Evolutionary conservation across 1,140 invertebrate species (phyloP), one percentile per base, ranked within the genome.

Genomic region (Cyclargus thomasi): DNA sequence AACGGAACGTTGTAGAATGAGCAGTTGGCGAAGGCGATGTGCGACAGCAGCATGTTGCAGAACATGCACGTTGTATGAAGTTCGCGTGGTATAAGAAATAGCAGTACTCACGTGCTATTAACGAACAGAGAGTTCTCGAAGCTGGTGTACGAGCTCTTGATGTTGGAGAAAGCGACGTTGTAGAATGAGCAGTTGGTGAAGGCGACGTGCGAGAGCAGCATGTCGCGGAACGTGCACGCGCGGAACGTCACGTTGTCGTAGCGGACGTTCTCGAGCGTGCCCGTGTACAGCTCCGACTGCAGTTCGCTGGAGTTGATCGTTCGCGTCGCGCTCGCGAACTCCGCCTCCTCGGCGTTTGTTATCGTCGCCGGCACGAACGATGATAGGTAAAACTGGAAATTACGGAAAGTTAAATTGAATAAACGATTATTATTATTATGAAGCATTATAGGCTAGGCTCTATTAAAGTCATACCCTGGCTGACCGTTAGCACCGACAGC

Each of bases 151-250:
- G 89, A 91, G 0, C 87, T 89, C 73, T 90, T 90, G 8, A 92
- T 83, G 53, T 89, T 91, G 0, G 83, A 78, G 66, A 92, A 89
- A 14, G 85, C 81, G 0, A 91, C 86, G 35, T 86, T 80, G 1
- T 78, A 69, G 63, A 92, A 91, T 0, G 83, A 76, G 67, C 91
- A 92, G 72, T 90, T 90, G 18, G 73, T 70, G 69, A 92, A 92
- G 11, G 76, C 71, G 5, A 91, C 90, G 63, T 92, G 91, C 1
- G 86, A 90, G 70, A 92, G 78, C 53, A 91, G 76, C 69, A 91
- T 80, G 70, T 92, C 88, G 7, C 81, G 72, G 64, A 92, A 91
- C 0, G 81, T 83, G 70, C 90, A 91, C 29, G 89, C 83, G 0
- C 67, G 63, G 67, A 92, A 92, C 0, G 82, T 83, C 0, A 85